These are phyloP conservation scores for Magallana ariakensis DNA, from an alignment of 1,140 invertebrate species.

Conservation along the genomic window DNA sequence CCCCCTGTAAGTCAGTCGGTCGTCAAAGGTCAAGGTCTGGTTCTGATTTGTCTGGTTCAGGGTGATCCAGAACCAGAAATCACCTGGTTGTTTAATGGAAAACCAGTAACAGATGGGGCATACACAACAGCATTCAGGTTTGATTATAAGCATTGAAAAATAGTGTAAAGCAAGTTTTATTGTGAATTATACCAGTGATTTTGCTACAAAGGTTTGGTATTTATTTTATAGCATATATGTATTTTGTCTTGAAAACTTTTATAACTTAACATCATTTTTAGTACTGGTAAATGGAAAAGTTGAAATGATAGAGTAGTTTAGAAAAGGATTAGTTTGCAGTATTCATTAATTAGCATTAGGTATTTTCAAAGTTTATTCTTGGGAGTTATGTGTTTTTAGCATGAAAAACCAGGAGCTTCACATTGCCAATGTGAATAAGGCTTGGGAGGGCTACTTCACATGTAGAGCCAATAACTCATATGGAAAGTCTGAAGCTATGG, in stretches of 20 bases:
- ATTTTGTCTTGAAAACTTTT: too few relatives aligned
- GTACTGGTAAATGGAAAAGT: too few relatives aligned
- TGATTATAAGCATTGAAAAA: not conserved
- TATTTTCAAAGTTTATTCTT: too few relatives aligned
- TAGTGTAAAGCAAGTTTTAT: too few relatives aligned
- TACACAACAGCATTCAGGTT: constrained; percentile 23
- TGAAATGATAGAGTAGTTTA: too few relatives aligned
- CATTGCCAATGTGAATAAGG: constrained; percentile 71
- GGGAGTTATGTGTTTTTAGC: constrained; percentile 49
- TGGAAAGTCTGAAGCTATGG: constrained; percentile 83
- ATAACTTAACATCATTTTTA: too few relatives aligned
- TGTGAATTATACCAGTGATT: too few relatives aligned
- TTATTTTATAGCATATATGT: too few relatives aligned
- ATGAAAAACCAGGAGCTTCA: constrained; percentile 69
- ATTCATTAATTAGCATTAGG: too few relatives aligned
- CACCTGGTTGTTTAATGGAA: constrained; percentile 66
- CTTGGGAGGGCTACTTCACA: constrained; percentile 89
- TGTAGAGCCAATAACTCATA: constrained; percentile 93
- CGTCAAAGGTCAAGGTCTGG: constrained; percentile 66
- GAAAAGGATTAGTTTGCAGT: too few relatives aligned
- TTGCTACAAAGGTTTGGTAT: too few relatives aligned
- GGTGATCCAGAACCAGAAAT: constrained; percentile 67
- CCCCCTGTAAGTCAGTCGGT: constrained; percentile 65
- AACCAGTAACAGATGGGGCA: not conserved
- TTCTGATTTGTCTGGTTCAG: constrained; percentile 66